A percentile compares a stretch with the other conserved stretches of the same genome.
These are phyloP conservation scores for Sebastes miniatus DNA, from an alignment of 2,797 vertebrate species.

Conservation along the genomic window DNA sequence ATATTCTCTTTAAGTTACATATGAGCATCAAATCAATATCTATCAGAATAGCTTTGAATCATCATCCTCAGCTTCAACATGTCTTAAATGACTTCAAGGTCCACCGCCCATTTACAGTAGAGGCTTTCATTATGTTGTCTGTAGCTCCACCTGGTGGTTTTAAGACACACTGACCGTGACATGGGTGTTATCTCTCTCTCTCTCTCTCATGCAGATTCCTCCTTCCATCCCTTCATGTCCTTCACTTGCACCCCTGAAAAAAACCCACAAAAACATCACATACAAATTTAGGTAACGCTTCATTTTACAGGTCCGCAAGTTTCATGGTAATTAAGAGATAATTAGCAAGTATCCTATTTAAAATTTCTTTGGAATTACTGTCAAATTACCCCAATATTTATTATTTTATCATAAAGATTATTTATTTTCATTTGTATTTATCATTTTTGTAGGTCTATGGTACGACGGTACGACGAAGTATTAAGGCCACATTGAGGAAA, in stretches of 20 bases:
- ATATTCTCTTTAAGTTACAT: neutral
- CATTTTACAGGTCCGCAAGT: too few relatives aligned
- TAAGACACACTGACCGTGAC: neutral
- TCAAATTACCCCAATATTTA: too few relatives aligned
- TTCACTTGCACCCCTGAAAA: neutral
- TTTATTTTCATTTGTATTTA: too few relatives aligned
- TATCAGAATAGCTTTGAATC: neutral
- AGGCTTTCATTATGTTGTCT: constrained; percentile 23
- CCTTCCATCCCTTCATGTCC: neutral
- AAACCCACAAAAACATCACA: neutral
- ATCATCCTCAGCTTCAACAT: neutral
- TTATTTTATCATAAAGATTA: too few relatives aligned
- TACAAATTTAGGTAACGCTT: too few relatives aligned
- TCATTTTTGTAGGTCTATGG: too few relatives aligned
- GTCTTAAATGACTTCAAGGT: neutral
- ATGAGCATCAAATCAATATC: neutral
- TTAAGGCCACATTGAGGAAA: too few relatives aligned
- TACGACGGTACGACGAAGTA: too few relatives aligned
- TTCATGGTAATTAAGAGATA: too few relatives aligned
- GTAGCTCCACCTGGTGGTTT: constrained; percentile 64
- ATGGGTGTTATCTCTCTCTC: neutral
- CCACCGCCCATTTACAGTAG: neutral
- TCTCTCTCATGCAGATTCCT: neutral
- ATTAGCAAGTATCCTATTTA: too few relatives aligned
- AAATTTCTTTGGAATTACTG: too few relatives aligned